Base-by-base conservation (phyloP, 2,797 vertebrate species). In the Rhinatrema bivittatum region DNA sequence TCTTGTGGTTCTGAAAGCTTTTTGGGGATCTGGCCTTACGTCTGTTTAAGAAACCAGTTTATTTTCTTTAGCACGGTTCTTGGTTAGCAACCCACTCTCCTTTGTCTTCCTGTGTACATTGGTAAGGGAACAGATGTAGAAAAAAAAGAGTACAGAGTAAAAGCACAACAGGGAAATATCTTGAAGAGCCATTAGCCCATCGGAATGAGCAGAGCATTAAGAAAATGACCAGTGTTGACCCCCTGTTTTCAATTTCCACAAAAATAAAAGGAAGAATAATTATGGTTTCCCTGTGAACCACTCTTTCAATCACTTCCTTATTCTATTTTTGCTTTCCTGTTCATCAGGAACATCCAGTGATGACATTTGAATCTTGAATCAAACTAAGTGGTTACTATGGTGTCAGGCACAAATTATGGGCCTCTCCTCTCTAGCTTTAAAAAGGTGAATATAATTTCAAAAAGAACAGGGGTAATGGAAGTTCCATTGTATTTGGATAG, bases 341-440 rank as follows among this genome's bases (percentile, higher is more conserved):
- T 78, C n/a, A n/a, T n/a, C 74, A 78, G 65, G 70, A 49, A 33
- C 46, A 61, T 67, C 70, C 64, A 67, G 75, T 56, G 66, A n/a
- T 68, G 74, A 78, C 76, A 74, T 75, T 62, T 69, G 72, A 68
- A 65, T 76, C 71, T 74, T 76, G 75, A 78, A 76, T 76, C 68
- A 63, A 69, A 68, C 73, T 70, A 68, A 76, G 67, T 74, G 75
- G 81, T 81, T 78, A 73, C 82, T 82, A 79, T 76, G 78, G 82
- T 70, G 76, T 81, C 76, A 61, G 70, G 48, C 70, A 79, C 73
- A 80, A 82, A 82, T 81, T 72, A 70, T 56, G 70, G 80, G 72
- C 74, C 74, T 74, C 39, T 52, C 31, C 32, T 59, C 33, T 55
- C 70, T 54, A 50, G 72, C 68, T 53, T 50, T 20, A 58, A 67